Conservation (phyloP, 2,888 invertebrate species). For the Rhogogaster chlorosoma region DNA sequence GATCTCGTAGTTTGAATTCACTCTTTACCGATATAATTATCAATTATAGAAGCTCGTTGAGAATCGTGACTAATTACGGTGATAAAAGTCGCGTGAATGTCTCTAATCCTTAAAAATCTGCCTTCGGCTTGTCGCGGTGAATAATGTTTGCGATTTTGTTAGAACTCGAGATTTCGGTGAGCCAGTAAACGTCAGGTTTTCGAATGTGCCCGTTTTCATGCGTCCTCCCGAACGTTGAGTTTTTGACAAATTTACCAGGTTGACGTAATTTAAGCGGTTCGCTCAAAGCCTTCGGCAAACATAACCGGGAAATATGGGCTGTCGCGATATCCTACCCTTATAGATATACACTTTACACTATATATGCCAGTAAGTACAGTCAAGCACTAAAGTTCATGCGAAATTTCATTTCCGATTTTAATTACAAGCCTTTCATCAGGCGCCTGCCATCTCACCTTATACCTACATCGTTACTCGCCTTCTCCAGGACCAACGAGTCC, state of each 20-base stretch:
- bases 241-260: constrained; percentile 29
- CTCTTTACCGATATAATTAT: neutral
- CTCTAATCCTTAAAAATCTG: neutral
- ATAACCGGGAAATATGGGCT: constrained; percentile 21
- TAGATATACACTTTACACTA: neutral
- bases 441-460: neutral
- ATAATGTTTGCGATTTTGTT: neutral
- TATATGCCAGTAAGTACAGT: neutral
- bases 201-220: neutral
- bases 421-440: neutral
- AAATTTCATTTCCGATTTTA: neutral
- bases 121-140: neutral
- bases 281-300: constrained; percentile 29
- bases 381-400: neutral
- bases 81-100: neutral
- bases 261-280: constrained; percentile 7
- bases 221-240: neutral
- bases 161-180: neutral
- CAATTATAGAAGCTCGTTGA: neutral
- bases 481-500: neutral
- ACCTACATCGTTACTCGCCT: neutral
- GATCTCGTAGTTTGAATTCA: neutral
- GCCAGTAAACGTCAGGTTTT: constrained; percentile 1
- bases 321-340: constrained; percentile 18
- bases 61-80: neutral